These are phyloP conservation scores for Amphipoea lucens DNA, from an alignment of 2,888 invertebrate genomes.

Conservation along the genomic window DNA sequence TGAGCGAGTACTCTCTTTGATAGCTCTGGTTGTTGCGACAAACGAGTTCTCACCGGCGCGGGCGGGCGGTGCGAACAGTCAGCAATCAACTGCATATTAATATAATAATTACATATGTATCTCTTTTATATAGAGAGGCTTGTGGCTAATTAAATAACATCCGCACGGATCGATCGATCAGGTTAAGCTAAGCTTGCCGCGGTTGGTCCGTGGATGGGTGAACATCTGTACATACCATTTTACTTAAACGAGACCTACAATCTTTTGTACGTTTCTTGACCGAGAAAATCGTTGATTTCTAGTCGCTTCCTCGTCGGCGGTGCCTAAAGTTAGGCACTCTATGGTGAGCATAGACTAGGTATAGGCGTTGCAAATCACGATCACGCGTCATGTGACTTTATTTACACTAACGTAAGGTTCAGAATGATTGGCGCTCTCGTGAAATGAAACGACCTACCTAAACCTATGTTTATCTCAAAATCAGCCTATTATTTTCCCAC, in stretches of 20 bases:
- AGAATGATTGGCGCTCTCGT: not conserved
- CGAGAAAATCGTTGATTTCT: not conserved
- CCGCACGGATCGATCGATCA: too few relatives aligned
- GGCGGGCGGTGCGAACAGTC: too few relatives aligned
- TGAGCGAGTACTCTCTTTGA: too few relatives aligned
- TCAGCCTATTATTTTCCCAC: not conserved
- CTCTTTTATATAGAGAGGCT: too few relatives aligned
- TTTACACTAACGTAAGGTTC: not conserved
- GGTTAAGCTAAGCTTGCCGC: too few relatives aligned
- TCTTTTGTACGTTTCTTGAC: not conserved
- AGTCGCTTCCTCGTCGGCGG: not conserved
- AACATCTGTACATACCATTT: too few relatives aligned
- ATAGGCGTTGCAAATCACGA: not conserved
- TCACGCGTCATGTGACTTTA: not conserved
- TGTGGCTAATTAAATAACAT: too few relatives aligned
- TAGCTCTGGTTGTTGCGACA: too few relatives aligned
- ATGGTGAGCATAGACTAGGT: not conserved
- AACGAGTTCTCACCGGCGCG: too few relatives aligned
- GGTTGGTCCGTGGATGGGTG: too few relatives aligned
- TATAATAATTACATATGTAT: not conserved
- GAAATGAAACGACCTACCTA: not conserved
- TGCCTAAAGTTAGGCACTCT: not conserved
- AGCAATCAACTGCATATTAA: too few relatives aligned
- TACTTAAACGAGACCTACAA: not conserved
- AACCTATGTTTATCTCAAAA: not conserved